A percentile compares a stretch with the other conserved stretches of the same genome.
These are phyloP conservation scores for Melanotaenia maccullochi DNA, from an alignment of 2,797 vertebrate species.

Conservation along the genomic window DNA sequence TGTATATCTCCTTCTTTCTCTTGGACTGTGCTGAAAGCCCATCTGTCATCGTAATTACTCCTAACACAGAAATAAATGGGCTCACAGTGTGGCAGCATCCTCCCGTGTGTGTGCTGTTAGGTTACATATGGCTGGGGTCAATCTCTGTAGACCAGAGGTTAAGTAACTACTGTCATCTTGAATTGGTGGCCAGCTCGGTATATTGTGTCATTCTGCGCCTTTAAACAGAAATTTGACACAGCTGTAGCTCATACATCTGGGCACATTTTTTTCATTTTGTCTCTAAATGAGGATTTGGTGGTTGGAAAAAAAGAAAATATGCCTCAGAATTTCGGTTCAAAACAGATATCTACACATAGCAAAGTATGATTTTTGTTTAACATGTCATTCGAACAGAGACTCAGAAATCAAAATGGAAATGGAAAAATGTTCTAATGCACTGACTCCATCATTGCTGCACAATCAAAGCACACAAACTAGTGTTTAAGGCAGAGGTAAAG, in stretches of 20 bases:
- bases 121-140: conserved; percentile 42
- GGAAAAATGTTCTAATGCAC: not conserved
- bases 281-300: not conserved
- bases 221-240: conserved; percentile 15
- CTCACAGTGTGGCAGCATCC: conserved; percentile 39
- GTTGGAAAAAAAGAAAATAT: too few species aligned
- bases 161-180: conserved; percentile 50
- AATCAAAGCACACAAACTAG: conserved; percentile 4
- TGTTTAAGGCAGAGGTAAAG: conserved; percentile 63
- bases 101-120: conserved; percentile 20
- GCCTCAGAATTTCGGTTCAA: too few species aligned
- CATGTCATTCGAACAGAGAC: not conserved
- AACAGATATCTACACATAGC: too few species aligned
- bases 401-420: not conserved
- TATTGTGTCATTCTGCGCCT: conserved; percentile 24
- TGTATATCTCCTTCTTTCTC: conserved; percentile 13
- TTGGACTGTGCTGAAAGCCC: conserved; percentile 32
- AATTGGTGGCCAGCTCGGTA: conserved; percentile 41
- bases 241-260: conserved; percentile 19
- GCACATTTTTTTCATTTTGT: not conserved
- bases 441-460: conserved; percentile 10
- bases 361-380: not conserved
- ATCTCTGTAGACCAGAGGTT: conserved; percentile 41
- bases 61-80: conserved; percentile 43
- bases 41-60: conserved; percentile 44